Evolutionary conservation across 2,797 vertebrate genomes (phyloP).

Genomic region (Morelia viridis): DNA sequence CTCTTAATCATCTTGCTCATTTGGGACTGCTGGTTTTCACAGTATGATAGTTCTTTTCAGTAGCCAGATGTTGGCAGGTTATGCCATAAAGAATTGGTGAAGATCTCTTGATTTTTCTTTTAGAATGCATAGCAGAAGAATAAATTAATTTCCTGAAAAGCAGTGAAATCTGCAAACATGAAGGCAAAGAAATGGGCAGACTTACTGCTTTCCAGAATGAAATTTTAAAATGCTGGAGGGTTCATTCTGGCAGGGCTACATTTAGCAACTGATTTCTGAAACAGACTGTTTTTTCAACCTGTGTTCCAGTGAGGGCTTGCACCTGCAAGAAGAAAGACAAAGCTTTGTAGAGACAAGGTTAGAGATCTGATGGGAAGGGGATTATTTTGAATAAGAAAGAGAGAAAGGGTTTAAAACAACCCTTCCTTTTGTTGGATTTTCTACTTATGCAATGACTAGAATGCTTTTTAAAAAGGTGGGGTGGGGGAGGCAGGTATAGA

Average conservation of each 20-base stretch:
- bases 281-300: neutral
- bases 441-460: neutral
- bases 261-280: neutral
- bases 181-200: neutral
- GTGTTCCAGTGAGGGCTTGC: neutral
- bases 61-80: neutral
- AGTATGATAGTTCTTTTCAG: neutral
- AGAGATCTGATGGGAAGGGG: neutral
- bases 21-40: conserved; percentile 4
- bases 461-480: neutral
- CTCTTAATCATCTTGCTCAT: neutral
- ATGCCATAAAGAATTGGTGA: neutral
- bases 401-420: neutral
- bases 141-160: neutral
- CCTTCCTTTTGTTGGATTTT: neutral
- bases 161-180: neutral
- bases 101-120: neutral
- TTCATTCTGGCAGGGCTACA: neutral
- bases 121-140: neutral
- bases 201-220: neutral
- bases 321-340: neutral
- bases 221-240: neutral
- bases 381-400: neutral
- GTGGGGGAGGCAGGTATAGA: neutral
- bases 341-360: neutral